A percentile compares a stretch with the other conserved stretches of the same genome.
Evolutionary conservation across 2,113 vertebrate genomes (phyloP).

Genomic region (Athene cunicularia): DNA sequence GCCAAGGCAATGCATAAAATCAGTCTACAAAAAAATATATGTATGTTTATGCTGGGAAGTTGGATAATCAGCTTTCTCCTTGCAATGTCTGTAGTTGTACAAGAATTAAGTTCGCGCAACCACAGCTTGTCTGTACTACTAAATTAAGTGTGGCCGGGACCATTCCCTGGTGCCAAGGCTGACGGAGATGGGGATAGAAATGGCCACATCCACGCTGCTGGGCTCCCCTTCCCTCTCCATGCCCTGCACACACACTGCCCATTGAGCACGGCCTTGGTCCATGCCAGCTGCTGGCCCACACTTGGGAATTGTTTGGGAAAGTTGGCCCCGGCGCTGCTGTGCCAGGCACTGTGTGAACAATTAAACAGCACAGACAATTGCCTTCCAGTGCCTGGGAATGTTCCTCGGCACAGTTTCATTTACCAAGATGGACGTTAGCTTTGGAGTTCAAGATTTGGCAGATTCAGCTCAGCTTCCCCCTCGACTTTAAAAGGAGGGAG

Average conservation of each 20-base stretch:
- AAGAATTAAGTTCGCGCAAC: neutral
- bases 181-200: neutral
- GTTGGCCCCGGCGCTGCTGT: neutral
- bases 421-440: constrained; percentile 14
- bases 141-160: neutral
- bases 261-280: neutral
- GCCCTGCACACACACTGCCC: neutral
- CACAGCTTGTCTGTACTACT: neutral
- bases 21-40: neutral
- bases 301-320: constrained; percentile 45
- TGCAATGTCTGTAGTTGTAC: neutral
- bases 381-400: constrained; percentile 8
- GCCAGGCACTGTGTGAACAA: constrained; percentile 46
- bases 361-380: constrained; percentile 37
- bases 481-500: constrained; percentile 1
- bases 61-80: neutral
- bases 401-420: neutral
- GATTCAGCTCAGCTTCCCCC: neutral
- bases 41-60: fast-evolving
- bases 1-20: neutral
- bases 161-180: fast-evolving
- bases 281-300: neutral
- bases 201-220: fast-evolving
- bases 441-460: constrained; percentile 37
- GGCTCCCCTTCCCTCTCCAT: neutral